A percentile compares a stretch with the other conserved stretches of the same genome.
Conservation (phyloP, 2,797 vertebrate species). For the Xenentodon cancila region DNA sequence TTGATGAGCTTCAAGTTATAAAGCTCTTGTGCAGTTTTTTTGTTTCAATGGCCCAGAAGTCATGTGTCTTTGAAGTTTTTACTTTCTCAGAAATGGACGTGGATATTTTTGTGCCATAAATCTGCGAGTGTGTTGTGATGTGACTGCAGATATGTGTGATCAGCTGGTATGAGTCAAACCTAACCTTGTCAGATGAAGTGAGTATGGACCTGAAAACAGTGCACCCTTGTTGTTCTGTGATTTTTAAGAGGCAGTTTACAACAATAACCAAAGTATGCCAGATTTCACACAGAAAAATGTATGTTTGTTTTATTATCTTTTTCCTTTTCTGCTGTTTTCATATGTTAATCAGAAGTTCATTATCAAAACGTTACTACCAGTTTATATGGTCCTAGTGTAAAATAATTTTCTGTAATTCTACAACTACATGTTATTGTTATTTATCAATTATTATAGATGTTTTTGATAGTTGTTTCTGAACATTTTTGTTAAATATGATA, state of each 20-base stretch:
- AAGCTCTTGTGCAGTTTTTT: conserved; percentile 29
- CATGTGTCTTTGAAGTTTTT: conserved; percentile 17
- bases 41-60: conserved; percentile 15
- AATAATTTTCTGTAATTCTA: background rate
- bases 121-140: conserved; percentile 37
- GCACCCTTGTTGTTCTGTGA: conserved; percentile 15
- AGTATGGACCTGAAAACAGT: conserved; percentile 45
- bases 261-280: conserved; percentile 27
- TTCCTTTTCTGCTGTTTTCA: no score
- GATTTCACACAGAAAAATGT: background rate
- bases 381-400: background rate
- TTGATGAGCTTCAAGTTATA: conserved; percentile 20
- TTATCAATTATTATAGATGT: background rate
- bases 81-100: conserved; percentile 23
- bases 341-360: no score
- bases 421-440: background rate
- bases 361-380: background rate
- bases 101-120: conserved; percentile 53
- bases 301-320: no score
- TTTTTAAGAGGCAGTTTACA: conserved; percentile 21
- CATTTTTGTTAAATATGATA: background rate
- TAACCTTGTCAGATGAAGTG: conserved; percentile 36
- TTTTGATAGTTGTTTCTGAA: background rate
- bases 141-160: background rate
- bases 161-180: conserved; percentile 23